Base-by-base conservation (phyloP, 92 coral and sea anemone genomes). In the Siderastrea siderea region DNA sequence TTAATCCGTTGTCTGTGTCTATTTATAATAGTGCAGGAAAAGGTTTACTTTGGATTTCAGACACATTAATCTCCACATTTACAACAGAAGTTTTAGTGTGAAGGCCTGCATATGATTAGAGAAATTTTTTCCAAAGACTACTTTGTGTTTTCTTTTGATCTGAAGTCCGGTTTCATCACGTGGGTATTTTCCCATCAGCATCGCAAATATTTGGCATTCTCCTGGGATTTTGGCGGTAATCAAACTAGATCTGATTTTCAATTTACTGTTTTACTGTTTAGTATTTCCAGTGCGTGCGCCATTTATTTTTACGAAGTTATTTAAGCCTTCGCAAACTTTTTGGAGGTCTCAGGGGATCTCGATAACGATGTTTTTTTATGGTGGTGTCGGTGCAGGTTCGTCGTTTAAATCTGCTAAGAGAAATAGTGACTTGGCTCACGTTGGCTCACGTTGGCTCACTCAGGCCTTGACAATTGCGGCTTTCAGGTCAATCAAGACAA, bases 261-360 rank as follows among this genome's bases (percentile, higher is more conserved):
- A 14, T 90, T 85, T 78, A 67, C 90, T n/a, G 90, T 84, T 5
- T 77, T 89, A 68, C 93, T 90, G 0, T 85, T 85, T 71, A 86
- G 93, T 16, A 74, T 89, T 51, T 87, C 86, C 3, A 61, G 50
- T 15, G 91, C 38, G 38, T 26, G 38, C 86, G n/a, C 91, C 89
- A 12, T 67, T 63, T 57, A 88, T 83, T 64, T 92, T 91, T 50
- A 88, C 93, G 1, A 92, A 88, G 50, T 86, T 84, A 15, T 19
- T 92, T 17, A 84, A 92, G 59, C 91, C 93, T 5, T 52, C 49
- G 74, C 72, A 63, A 64, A 19, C 72, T 1, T 51, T 43, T 4
- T 64, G 73, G 83, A 79, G 73, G 50, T 17, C n/a, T 4, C 83
- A 63, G n/a, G 83, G 73, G 3, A 79, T 79, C 26, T 48, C 83